Base-by-base conservation (phyloP, 2,797 vertebrate genomes). In the Natrix natrix region DNA sequence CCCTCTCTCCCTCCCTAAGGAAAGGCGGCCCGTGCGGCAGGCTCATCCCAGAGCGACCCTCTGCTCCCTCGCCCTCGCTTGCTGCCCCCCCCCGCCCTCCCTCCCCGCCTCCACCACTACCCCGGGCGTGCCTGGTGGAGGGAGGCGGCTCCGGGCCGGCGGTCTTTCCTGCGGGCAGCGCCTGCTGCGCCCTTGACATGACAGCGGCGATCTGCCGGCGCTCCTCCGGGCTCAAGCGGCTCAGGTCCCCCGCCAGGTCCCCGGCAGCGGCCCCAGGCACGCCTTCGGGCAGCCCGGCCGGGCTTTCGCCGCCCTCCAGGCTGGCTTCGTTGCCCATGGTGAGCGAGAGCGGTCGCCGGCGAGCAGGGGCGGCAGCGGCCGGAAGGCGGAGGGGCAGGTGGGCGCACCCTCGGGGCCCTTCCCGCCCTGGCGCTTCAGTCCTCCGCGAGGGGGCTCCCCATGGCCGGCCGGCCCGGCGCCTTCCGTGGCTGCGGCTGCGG, bases 271-370 rank as follows among this genome's bases (percentile, higher is more conserved):
- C 94, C 88, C 59, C 96, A 97, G 98, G 94, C 97, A 96, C 74
- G 22, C 74, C 74, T 83, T 83, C 74, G 74, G 37, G 37, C 20
- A 48, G 20, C 20, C 37, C 74, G 37, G 37, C 98, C 97, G 94
- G 83, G 91, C 96, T 96, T 91, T 98, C 98, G 93, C 97, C 98
- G 94, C 98, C 98, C 97, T 99, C 99, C 96, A 99, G 96, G 98
- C 99, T 99, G 95, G 98, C 98, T 97, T 99, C 98, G 97, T 99
- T 99, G 97, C 99, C 98, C 98, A 98, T 98, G 98, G 97, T 96
- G 95, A 37, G 37, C 4, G 32, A 17, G 55, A 16, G 37, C 28
- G 52, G 91, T 87, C 78, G 86, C 87, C 61, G 89, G 88, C 87
- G 5, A 2, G 28, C 32, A 11, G 43, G 60, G n/a, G 78, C 90